These are phyloP conservation scores for Heteractis magnifica DNA, from an alignment of 92 coral and sea anemone genomes.

Conservation along the genomic window DNA sequence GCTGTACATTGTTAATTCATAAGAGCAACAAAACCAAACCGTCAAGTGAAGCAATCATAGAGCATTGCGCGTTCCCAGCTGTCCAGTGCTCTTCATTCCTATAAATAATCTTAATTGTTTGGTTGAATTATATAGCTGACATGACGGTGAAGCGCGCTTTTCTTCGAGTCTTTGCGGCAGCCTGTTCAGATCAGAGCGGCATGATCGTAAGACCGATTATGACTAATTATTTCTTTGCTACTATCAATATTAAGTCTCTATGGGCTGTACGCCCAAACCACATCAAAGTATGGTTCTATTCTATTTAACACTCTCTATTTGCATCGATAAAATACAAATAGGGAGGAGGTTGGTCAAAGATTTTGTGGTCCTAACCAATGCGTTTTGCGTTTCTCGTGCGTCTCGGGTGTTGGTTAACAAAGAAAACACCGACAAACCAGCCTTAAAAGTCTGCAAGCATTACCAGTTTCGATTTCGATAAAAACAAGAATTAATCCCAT, in stretches of 20 bases:
- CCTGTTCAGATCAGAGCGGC: conserved; percentile 34
- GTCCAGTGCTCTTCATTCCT: conserved; percentile 22
- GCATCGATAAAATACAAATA: not conserved
- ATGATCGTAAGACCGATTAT: conserved; percentile 26
- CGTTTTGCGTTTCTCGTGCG: conserved; percentile 17
- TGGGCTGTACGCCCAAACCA: conserved; percentile 26
- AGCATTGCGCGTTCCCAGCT: conserved; percentile 27
- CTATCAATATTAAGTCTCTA: conserved; percentile 28
- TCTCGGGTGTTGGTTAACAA: conserved; percentile 62
- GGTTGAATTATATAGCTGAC: conserved; percentile 8
- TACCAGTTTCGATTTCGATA: conserved; percentile 31
- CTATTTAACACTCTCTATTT: conserved; percentile 11
- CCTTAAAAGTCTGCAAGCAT: conserved; percentile 18
- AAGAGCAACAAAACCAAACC: conserved; percentile 24
- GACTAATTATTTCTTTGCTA: conserved; percentile 29
- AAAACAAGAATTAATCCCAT: conserved; percentile 26
- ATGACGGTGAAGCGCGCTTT: conserved; percentile 31
- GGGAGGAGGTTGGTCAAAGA: conserved; percentile 7
- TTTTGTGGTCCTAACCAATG: conserved; percentile 20
- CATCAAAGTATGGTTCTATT: conserved; percentile 20
- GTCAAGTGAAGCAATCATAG: conserved; percentile 10
- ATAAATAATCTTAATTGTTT: conserved; percentile 20
- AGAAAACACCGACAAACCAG: conserved; percentile 59
- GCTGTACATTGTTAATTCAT: conserved; percentile 31
- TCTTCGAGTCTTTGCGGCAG: conserved; percentile 44